Conservation (phyloP, 2,113 vertebrate genomes). For the Brevimyrus niger region DNA sequence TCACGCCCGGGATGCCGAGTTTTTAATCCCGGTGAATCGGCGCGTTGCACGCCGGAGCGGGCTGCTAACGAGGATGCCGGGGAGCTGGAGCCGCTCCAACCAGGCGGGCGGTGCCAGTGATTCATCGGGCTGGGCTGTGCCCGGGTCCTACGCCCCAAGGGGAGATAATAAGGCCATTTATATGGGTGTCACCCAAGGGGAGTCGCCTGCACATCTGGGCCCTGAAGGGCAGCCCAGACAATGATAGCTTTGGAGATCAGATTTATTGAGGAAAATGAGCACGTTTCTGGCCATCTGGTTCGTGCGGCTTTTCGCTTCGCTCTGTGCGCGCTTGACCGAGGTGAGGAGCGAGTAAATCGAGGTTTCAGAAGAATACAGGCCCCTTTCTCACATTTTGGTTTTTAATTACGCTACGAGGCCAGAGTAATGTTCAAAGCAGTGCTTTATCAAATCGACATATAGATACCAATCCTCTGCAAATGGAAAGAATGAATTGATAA, state of each 20-base stretch:
- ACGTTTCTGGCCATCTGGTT: neutral
- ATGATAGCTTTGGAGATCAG: constrained; percentile 26
- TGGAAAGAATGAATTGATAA: neutral
- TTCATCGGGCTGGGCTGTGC: constrained; percentile 35
- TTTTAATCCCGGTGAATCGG: constrained; percentile 71
- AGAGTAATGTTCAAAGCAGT: neutral
- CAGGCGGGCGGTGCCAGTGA: constrained; percentile 27
- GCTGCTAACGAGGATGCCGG: constrained; percentile 40
- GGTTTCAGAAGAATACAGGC: neutral
- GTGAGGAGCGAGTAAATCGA: neutral
- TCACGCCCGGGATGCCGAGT: constrained; percentile 50
- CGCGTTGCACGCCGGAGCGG: constrained; percentile 14
- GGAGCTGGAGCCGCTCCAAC: constrained; percentile 38
- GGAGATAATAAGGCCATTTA: constrained; percentile 63
- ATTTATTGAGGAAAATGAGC: constrained; percentile 6
- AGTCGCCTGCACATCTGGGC: constrained; percentile 31
- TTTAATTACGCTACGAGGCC: neutral
- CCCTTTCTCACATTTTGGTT: neutral
- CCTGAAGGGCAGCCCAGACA: constrained; percentile 38
- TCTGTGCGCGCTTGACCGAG: neutral
- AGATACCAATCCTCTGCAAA: neutral
- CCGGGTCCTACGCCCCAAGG: constrained; percentile 42
- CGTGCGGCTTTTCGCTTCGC: neutral
- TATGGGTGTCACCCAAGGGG: constrained; percentile 44
- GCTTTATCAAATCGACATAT: neutral